Evolutionary conservation across 2,888 invertebrate species (phyloP).

Genomic region (Anoncus sp.): DNA sequence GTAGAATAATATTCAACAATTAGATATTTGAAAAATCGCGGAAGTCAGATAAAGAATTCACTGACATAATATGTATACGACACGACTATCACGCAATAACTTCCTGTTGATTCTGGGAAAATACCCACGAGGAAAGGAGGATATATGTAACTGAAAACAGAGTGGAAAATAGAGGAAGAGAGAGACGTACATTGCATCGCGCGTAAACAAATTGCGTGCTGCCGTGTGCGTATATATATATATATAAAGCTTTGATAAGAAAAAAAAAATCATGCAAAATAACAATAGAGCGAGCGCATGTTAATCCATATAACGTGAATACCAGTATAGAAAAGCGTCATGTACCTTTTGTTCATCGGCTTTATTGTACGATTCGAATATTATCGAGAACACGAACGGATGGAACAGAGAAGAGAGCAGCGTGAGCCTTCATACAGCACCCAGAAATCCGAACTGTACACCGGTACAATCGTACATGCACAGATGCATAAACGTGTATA

Average conservation of each 20-base stretch:
- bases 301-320: slow-evolving; percentile 17
- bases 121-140: background rate
- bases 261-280: slow-evolving; percentile 31
- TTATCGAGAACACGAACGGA: slow-evolving; percentile 50
- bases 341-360: slow-evolving; percentile 52
- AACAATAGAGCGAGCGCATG: slow-evolving; percentile 25
- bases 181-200: slow-evolving; percentile 1
- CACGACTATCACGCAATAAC: slow-evolving; percentile 6
- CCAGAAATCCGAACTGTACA: slow-evolving; percentile 23
- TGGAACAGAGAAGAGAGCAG: slow-evolving; percentile 28
- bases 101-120: slow-evolving; percentile 2
- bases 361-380: slow-evolving; percentile 60
- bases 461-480: slow-evolving; percentile 8
- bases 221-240: too few species aligned
- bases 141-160: background rate
- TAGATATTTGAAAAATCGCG: background rate
- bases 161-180: background rate
- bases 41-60: slow-evolving; percentile 7
- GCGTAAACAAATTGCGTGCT: background rate
- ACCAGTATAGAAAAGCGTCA: slow-evolving; percentile 28
- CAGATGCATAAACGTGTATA: background rate
- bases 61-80: background rate
- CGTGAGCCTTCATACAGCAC: slow-evolving; percentile 23
- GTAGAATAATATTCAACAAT: slow-evolving; percentile 5
- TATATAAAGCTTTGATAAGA: slow-evolving; percentile 3